Evolutionary conservation across 1,140 invertebrate genomes (phyloP).

Genomic region (Metaphire vulgaris): DNA sequence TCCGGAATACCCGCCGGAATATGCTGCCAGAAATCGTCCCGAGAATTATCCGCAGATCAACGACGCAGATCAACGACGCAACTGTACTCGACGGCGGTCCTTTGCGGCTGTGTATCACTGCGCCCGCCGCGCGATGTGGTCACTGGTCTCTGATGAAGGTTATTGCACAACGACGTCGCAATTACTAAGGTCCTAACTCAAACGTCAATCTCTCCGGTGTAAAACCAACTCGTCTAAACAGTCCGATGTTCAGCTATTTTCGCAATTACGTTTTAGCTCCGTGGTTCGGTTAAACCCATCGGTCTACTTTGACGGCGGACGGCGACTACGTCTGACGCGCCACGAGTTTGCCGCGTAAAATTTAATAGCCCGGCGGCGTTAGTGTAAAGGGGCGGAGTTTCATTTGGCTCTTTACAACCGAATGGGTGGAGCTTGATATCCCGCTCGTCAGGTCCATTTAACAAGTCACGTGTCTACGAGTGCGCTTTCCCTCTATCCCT

Average conservation of each 20-base stretch:
- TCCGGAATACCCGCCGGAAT: too few relatives aligned
- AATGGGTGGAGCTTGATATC: not conserved
- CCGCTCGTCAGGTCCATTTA: not conserved
- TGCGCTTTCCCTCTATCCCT: too few relatives aligned
- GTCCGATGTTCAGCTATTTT: too few relatives aligned
- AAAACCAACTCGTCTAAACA: too few relatives aligned
- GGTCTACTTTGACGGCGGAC: not conserved
- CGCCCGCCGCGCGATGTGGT: too few relatives aligned
- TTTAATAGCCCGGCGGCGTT: not conserved
- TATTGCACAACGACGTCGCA: not conserved
- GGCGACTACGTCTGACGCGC: not conserved
- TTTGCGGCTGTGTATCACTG: too few relatives aligned
- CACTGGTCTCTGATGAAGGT: not conserved
- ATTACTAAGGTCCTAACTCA: not conserved
- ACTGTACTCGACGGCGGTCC: not conserved
- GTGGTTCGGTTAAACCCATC: too few relatives aligned
- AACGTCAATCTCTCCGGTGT: not conserved
- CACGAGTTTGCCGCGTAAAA: not conserved
- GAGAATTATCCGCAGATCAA: too few relatives aligned
- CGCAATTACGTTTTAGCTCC: too few relatives aligned
- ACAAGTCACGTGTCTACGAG: not conserved
- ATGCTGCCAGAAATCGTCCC: not conserved
- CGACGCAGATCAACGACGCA: not conserved
- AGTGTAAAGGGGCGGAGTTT: not conserved
- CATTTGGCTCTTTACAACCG: not conserved